These are phyloP conservation scores for Murina feae DNA, from an alignment of 2,113 vertebrate genomes.

Conservation along the genomic window DNA sequence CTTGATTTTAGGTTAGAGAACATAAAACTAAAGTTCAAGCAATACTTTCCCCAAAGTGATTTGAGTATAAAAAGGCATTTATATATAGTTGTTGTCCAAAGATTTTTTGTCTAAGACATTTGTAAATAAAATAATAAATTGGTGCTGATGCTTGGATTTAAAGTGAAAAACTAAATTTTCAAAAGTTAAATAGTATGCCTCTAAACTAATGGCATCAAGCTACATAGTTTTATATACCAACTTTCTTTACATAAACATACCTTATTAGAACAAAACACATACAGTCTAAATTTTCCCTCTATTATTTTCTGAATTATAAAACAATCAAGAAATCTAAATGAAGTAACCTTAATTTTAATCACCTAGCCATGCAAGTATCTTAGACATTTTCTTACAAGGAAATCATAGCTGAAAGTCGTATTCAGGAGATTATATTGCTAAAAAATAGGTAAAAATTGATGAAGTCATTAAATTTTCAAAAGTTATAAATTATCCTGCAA, in stretches of 20 bases:
- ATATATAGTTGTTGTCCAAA: background rate
- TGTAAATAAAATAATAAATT: background rate
- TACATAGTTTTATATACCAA: background rate
- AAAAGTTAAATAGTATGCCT: background rate
- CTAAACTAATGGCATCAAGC: background rate
- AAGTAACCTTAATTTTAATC: slow-evolving; percentile 48
- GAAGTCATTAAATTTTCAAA: slow-evolving; percentile 87
- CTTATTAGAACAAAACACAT: background rate
- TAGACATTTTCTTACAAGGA: slow-evolving; percentile 64
- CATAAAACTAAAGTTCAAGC: background rate
- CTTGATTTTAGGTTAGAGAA: background rate
- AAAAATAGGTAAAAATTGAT: slow-evolving; percentile 82
- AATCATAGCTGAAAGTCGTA: slow-evolving; percentile 62
- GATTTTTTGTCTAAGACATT: background rate
- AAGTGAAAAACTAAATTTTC: background rate
- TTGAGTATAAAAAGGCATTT: background rate
- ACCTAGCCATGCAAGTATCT: slow-evolving; percentile 27
- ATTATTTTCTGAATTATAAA: slow-evolving; percentile 12
- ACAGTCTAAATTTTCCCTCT: background rate
- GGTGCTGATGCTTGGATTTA: background rate
- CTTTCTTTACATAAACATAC: background rate
- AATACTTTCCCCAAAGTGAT: background rate
- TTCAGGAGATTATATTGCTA: slow-evolving; percentile 77
- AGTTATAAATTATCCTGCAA: slow-evolving; percentile 86
- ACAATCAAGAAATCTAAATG: slow-evolving; percentile 23